Evolutionary conservation across 2,113 vertebrate species (phyloP), one percentile per base, ranked within the genome.

Genomic region (Himantopus leucocephalus): DNA sequence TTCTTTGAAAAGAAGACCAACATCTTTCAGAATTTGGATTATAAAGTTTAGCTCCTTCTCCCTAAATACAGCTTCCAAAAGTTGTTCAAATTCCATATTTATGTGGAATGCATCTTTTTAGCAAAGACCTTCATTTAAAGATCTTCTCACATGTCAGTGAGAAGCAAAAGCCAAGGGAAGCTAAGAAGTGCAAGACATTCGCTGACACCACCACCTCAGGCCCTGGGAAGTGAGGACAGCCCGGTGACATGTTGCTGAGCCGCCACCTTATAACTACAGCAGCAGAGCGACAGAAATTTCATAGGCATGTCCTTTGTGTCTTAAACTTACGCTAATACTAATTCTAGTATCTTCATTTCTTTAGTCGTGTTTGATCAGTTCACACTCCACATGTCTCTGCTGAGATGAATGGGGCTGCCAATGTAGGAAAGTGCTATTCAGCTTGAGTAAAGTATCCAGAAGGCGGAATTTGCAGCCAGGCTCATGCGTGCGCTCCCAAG

Each of bases 401-500:
- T 55, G 64, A 66, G 35, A 23, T 47, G 27, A 77, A 47, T 35
- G 35, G 10, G 43, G 41, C 26, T 68, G n/a, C 58, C 41, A 32
- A 37, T 35, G 22, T 11, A 27, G 32, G 52, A 60, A 52, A 64
- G 32, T 60, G 21, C n/a, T 71, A 1, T 30, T 82, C 27, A 58
- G 15, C n/a, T 52, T 34, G 43, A 66, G 13, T 64, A 18, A 59
- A 60, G 27, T 21, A 56, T 62, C 20, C 21, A 60, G 62, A 63
- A 81, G n/a, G 47, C 52, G 67, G 37, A 74, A 37, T n/a, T 48
- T 72, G 45, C 48, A 91, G 78, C 48, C 48, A 26, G 50, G 17
- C 63, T 85, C 17, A 8, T 0, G 1, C 2, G 0, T 50, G 78
- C 12, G 1, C 21, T 74, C 34, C 19, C 19, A 58, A 27, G 13